Base-by-base conservation (phyloP, 2,888 invertebrate species). In the Leptopilina syphax region DNA sequence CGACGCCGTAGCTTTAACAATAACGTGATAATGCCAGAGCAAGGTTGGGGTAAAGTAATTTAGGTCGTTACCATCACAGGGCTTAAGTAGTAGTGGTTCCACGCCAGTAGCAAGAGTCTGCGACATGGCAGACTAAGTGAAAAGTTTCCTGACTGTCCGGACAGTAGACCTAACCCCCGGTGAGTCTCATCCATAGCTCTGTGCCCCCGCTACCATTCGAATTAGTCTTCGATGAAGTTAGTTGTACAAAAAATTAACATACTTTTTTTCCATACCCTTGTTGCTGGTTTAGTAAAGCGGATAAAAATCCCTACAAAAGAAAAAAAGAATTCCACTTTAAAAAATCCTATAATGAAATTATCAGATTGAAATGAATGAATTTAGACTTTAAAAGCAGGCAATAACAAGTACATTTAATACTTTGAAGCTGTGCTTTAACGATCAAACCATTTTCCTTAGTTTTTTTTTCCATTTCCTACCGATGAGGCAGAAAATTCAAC, bases 61-160 rank as follows among this genome's bases (percentile, higher is more conserved):
- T 73, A 44, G 80, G 70, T 79, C 77, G 66, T 27, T 24, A 65
- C 34, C 70, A 34, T 79, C 65, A 65, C 47, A 63, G 34, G 41
- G 68, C 70, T 66, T 79, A 73, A 73, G 70, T 73, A 73, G 70
- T 57, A 73, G 70, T 73, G 54, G 70, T 73, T 73, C 73, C 34
- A 9, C 73, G 54, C n/a, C 4, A 73, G 57, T 73, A 54, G 79
- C 65, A 65, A 70, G 76, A 65, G 77, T 81, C 77, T 9, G 54
- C 27, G 50, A 34, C 70, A 57, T 65, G 70, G 78, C 68, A 79
- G 82, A 79, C 79, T 85, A 84, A 85, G 84, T 85, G 85, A 84
- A 85, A 84, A 85, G 84, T 84, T 85, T 80, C 81, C 81, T 83
- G 80, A 80, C 80, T 83, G 79, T 47, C 65, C 80, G 79, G 73